phyloP scores from a whole-genome alignment of 2,113 vertebrate genomes.

The Dolichotis patagonum region DNA sequence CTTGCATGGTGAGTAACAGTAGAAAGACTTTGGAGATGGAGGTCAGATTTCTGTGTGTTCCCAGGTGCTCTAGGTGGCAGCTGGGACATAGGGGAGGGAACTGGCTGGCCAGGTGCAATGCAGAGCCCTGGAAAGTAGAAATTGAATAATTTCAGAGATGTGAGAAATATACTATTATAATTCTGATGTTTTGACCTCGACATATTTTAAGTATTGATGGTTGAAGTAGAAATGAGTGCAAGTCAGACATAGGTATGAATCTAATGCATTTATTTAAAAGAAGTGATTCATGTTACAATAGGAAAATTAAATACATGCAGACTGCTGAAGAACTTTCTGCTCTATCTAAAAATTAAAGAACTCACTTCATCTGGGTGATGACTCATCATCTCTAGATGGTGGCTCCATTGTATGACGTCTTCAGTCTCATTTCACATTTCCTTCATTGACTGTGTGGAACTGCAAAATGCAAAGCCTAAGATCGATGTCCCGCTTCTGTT shows the following conservation, averaged over 20 bases:
- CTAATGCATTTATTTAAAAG: constrained; percentile 87
- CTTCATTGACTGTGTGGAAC: constrained; percentile 74
- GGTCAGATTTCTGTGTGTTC: neutral
- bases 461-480: constrained; percentile 84
- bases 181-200: constrained; percentile 89
- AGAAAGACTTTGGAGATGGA: neutral
- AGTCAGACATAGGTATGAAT: constrained; percentile 87
- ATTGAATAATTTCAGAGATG: neutral
- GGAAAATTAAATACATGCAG: constrained; percentile 84
- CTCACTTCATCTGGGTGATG: constrained; percentile 70
- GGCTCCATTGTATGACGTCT: constrained; percentile 80
- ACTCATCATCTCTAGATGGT: constrained; percentile 67
- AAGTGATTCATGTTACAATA: constrained; percentile 86
- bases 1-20: neutral
- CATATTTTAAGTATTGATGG: constrained; percentile 87
- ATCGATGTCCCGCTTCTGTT: constrained; percentile 90
- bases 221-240: constrained; percentile 86
- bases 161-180: constrained; percentile 86
- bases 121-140: neutral
- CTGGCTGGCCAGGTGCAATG: too few relatives aligned
- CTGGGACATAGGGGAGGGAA: accelerated
- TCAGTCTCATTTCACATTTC: constrained; percentile 77
- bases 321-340: constrained; percentile 82
- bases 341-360: constrained; percentile 72
- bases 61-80: accelerated